Percentiles rank a stretch among this genome's conserved stretches.
Conservation (phyloP, 2,113 vertebrate genomes). For the Todiramphus chloris region DNA sequence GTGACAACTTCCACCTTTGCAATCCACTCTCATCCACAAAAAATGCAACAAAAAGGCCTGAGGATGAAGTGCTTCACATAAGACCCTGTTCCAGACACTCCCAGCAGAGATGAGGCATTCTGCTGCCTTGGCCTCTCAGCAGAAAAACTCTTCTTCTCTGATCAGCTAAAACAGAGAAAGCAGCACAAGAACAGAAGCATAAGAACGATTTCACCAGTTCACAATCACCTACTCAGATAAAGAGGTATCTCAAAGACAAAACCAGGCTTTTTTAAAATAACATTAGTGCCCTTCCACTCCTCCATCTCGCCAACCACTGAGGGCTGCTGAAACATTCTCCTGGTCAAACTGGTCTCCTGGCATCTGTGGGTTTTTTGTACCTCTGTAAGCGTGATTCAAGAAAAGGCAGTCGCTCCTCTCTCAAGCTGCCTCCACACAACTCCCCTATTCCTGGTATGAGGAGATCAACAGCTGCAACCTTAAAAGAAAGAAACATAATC, state of each 20-base stretch:
- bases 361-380: conserved; percentile 66
- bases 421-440: conserved; percentile 91
- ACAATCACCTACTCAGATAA: neutral
- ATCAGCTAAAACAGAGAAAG: neutral
- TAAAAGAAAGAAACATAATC: neutral
- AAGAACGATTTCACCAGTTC: neutral
- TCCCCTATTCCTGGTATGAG: conserved; percentile 93
- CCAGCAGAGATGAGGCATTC: neutral
- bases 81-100: neutral
- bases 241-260: neutral
- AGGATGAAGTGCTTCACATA: neutral
- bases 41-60: neutral
- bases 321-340: neutral
- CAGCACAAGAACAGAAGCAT: neutral
- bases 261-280: neutral
- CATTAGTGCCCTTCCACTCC: neutral
- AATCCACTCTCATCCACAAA: neutral
- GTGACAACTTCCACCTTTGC: neutral
- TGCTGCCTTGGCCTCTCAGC: neutral
- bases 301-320: neutral
- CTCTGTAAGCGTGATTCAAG: conserved; percentile 80
- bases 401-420: conserved; percentile 88
- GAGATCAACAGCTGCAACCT: conserved; percentile 96
- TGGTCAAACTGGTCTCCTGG: neutral
- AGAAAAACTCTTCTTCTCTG: neutral